These are phyloP conservation scores for Proteles cristata DNA, from an alignment of 2,113 vertebrate species.

Conservation along the genomic window DNA sequence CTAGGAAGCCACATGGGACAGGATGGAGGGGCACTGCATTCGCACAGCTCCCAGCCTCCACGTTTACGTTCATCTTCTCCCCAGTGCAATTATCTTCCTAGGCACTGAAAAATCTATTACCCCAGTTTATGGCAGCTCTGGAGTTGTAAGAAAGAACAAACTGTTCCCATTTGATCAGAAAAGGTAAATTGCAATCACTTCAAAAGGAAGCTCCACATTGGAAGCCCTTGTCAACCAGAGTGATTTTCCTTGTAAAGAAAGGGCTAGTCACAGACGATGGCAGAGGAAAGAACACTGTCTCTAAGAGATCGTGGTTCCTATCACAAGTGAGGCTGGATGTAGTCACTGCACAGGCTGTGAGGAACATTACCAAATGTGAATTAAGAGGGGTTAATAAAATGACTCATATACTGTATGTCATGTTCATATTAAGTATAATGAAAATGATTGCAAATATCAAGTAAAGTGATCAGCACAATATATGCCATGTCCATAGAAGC, in stretches of 20 bases:
- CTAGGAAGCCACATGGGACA: not conserved
- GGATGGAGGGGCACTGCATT: not conserved
- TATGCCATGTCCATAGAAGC: not conserved
- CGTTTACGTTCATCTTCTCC: slow-evolving; percentile 75
- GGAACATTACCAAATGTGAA: not conserved
- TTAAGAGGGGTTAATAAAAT: not conserved
- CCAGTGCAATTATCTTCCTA: slow-evolving; percentile 71
- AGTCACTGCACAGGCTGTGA: not conserved
- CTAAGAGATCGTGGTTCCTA: not conserved
- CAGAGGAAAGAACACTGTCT: not conserved
- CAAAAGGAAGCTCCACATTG: not conserved
- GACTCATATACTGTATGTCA: not conserved
- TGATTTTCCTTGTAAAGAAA: slow-evolving; percentile 1
- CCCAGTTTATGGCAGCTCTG: slow-evolving; percentile 73
- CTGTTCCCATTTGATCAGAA: slow-evolving; percentile 23
- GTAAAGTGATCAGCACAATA: not conserved
- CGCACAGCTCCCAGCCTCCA: not conserved
- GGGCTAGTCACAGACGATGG: not conserved
- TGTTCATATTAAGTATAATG: not conserved
- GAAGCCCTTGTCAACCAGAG: slow-evolving; percentile 63
- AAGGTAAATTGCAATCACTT: slow-evolving; percentile 65
- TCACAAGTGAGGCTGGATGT: not conserved
- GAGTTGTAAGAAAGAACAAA: slow-evolving; percentile 73
- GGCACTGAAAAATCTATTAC: slow-evolving; percentile 77
- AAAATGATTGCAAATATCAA: not conserved